Base-by-base conservation (phyloP, 2,113 vertebrate species). In the Ardeotis arabs region DNA sequence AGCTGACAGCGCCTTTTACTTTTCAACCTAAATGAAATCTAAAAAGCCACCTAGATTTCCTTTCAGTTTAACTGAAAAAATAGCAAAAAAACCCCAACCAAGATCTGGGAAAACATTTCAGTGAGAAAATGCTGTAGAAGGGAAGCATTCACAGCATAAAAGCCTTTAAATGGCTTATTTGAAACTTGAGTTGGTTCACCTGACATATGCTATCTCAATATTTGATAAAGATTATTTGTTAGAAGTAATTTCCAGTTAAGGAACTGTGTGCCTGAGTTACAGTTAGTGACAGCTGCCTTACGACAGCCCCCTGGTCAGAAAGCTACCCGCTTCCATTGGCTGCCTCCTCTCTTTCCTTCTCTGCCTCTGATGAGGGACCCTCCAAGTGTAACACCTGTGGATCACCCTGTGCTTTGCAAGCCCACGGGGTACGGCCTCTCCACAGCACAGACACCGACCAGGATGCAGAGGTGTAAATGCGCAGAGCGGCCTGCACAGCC, bases 171-270 rank as follows among this genome's bases (percentile, higher is more conserved):
- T 17, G 91, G 72, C 82, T 87, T 35, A 68, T 95, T 31, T 79
- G 88, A 95, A 96, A 93, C 84, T 35, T 41, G 78, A 93, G 64
- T 89, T 80, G 5, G 3, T 39, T 92, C 93, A 95, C 79, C 94
- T 87, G 56, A 89, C 91, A 87, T 44, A 72, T 7, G 77, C 41
- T 76, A 89, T 73, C 84, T 83, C 84, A 95, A 58, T 91, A 92
- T 82, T 95, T 90, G 78, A 96, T 81, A 91, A 95, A 96, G 94
- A 92, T 84, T 90, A 82, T 63, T 87, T 81, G 72, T 78, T 58
- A 63, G 58, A 66, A 87, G 66, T 33, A 56, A 72, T 45, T 83
- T 94, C 87, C 88, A 95, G 77, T 13, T 9, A 45, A 64, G 69
- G 35, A 92, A 62, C 35, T 7, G 22, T 27, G 63, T 47, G 81